These are phyloP conservation scores for Drosophila infuscata DNA, from an alignment of 2,888 invertebrate genomes.

Conservation along the genomic window DNA sequence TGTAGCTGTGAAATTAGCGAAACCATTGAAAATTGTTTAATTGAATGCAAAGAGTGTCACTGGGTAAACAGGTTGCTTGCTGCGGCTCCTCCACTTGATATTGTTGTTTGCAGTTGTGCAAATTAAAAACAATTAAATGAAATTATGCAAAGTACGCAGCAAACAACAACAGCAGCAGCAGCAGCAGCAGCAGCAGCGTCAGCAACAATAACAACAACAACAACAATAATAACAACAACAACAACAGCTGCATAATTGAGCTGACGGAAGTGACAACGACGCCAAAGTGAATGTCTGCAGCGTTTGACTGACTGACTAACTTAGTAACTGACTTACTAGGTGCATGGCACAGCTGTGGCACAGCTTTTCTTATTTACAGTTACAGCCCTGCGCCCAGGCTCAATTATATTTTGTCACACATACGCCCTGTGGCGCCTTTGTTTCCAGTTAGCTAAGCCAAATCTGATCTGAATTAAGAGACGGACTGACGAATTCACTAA, in stretches of 20 bases:
- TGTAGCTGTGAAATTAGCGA: slow-evolving; percentile 35
- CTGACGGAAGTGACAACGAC: slow-evolving; percentile 70
- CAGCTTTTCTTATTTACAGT: slow-evolving; percentile 8
- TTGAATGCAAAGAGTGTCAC: slow-evolving; percentile 58
- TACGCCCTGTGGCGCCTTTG: slow-evolving; percentile 17
- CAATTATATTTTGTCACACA: slow-evolving; percentile 4
- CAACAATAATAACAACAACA: slow-evolving; percentile 24
- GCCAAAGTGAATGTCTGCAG: slow-evolving; percentile 68
- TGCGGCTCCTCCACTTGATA: slow-evolving; percentile 44
- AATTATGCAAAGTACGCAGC: slow-evolving; percentile 76
- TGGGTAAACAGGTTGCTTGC: slow-evolving; percentile 37
- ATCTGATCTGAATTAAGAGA: background rate
- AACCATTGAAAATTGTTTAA: slow-evolving; percentile 62
- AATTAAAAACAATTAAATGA: slow-evolving; percentile 72
- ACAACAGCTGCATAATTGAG: slow-evolving; percentile 64
- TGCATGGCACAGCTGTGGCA: slow-evolving; percentile 29
- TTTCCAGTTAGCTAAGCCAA: background rate
- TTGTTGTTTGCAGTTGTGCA: slow-evolving; percentile 71
- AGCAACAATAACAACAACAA: slow-evolving; percentile 26
- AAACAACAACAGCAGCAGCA: slow-evolving; percentile 29
- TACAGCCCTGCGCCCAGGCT: slow-evolving; percentile 4
- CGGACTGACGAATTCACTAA: slow-evolving; percentile 25
- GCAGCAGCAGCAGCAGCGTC: slow-evolving; percentile 17
- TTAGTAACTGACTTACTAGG: slow-evolving; percentile 19
- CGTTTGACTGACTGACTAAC: slow-evolving; percentile 41